These are phyloP conservation scores for Dusona sp. DNA, from an alignment of 2,888 invertebrate genomes.

Conservation along the genomic window DNA sequence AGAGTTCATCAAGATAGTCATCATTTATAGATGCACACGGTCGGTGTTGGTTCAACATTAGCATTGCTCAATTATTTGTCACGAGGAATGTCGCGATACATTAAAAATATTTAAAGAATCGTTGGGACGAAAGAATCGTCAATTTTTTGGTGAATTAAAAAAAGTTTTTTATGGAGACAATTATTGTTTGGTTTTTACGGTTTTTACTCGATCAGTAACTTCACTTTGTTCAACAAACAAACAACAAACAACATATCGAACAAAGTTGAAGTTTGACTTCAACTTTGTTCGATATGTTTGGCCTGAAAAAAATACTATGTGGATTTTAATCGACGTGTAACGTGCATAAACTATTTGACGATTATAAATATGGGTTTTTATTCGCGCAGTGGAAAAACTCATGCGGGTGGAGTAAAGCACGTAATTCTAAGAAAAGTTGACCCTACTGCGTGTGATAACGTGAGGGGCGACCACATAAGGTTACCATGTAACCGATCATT, in stretches of 20 bases:
- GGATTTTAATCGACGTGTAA: not conserved
- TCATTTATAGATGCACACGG: not conserved
- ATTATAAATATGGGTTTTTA: constrained; percentile 5
- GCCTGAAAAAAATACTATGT: not conserved
- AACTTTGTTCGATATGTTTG: not conserved
- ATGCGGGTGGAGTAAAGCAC: constrained; percentile 18
- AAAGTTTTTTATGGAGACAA: not conserved
- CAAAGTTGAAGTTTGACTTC: no score
- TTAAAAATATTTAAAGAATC: no score
- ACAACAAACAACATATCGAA: no score
- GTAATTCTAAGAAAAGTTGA: constrained; percentile 61
- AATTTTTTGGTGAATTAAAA: not conserved
- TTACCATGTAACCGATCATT: constrained; percentile 51
- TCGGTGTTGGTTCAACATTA: constrained; percentile 16
- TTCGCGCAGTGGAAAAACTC: not conserved
- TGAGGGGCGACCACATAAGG: constrained; percentile 25
- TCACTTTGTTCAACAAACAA: no score
- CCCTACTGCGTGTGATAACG: constrained; percentile 43
- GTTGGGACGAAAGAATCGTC: not conserved
- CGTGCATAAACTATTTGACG: not conserved
- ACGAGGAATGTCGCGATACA: not conserved
- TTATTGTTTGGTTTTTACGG: not conserved
- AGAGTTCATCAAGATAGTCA: constrained; percentile 21
- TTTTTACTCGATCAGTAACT: no score
- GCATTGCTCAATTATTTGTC: not conserved